phyloP scores from a whole-genome alignment of 2,888 invertebrate species.

The Pyralis farinalis region DNA sequence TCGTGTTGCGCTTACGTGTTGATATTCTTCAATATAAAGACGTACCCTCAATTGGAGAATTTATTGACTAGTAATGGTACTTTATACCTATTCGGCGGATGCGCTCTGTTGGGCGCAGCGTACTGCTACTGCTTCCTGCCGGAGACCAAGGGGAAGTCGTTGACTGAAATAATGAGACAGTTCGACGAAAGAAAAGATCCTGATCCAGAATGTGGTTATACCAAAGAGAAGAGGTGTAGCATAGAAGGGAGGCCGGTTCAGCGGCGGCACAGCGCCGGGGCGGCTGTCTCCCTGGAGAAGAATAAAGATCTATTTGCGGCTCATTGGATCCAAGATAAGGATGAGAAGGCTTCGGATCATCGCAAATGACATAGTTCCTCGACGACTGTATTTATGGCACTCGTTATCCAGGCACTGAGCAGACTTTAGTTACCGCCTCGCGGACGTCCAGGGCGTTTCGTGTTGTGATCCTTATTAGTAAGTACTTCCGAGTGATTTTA shows the following conservation, averaged over 20 bases:
- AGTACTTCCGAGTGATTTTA: constrained; percentile 17
- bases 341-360: constrained; percentile 26
- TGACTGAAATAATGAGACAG: constrained; percentile 84
- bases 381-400: no score
- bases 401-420: neutral
- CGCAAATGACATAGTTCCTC: neutral
- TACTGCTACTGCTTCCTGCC: constrained; percentile 83
- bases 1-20: constrained; percentile 85
- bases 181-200: constrained; percentile 72
- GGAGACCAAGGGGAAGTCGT: constrained; percentile 85
- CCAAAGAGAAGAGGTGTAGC: constrained; percentile 36
- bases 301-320: constrained; percentile 36
- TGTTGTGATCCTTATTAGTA: constrained; percentile 15
- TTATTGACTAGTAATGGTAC: constrained; percentile 82
- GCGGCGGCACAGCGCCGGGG: constrained; percentile 66
- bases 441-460: constrained; percentile 5
- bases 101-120: constrained; percentile 81
- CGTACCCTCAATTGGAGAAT: constrained; percentile 83
- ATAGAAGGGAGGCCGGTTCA: constrained; percentile 53
- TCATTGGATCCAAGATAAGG: constrained; percentile 44
- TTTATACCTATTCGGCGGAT: constrained; percentile 82
- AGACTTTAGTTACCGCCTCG: neutral
- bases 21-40: constrained; percentile 86
- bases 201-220: constrained; percentile 55
- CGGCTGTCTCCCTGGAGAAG: constrained; percentile 61